A percentile compares a stretch with the other conserved stretches of the same genome.
Evolutionary conservation across 2,888 invertebrate species (phyloP).

Genomic region (Lypha dubia): DNA sequence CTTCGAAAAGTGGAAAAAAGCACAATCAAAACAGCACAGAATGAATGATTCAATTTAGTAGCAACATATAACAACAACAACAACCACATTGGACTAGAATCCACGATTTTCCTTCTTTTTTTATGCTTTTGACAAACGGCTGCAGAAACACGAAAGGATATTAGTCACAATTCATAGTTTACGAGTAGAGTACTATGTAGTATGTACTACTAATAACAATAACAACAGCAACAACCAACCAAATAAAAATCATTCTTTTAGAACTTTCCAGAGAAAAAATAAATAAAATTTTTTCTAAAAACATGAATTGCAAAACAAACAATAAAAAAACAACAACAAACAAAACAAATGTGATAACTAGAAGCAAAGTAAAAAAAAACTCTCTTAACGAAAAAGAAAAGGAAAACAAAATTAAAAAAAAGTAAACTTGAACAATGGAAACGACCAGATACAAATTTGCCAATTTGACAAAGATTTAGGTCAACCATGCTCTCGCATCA

Average conservation of each 20-base stretch:
- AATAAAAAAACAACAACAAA: conserved; percentile 30
- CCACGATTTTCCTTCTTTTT: conserved; percentile 12
- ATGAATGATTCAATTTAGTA: conserved; percentile 71
- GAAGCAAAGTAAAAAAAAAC: conserved; percentile 39
- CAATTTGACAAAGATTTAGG: conserved; percentile 68
- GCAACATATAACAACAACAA: conserved; percentile 63
- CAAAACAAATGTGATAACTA: conserved; percentile 59
- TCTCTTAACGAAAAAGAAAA: conserved; percentile 30
- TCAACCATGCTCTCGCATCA: conserved; percentile 62
- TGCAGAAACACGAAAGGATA: conserved; percentile 64
- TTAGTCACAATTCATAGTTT: conserved; percentile 69
- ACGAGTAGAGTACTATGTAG: too few relatives aligned
- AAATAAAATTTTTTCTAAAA: conserved; percentile 33
- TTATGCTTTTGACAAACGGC: conserved; percentile 49
- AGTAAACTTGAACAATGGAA: conserved; percentile 20
- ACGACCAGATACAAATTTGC: conserved; percentile 53
- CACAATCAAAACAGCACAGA: conserved; percentile 46
- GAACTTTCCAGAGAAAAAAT: conserved; percentile 28
- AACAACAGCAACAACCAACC: conserved; percentile 37
- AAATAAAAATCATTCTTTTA: conserved; percentile 35
- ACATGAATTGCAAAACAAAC: conserved; percentile 14
- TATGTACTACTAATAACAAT: too few relatives aligned
- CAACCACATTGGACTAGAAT: conserved; percentile 37
- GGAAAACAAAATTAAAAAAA: conserved; percentile 15
- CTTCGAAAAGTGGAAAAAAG: conserved; percentile 46